Percentiles rank a stretch among this genome's conserved stretches.
Evolutionary conservation across 1,140 invertebrate genomes (phyloP).

Genomic region (Ceratoteleas bidentatus): DNA sequence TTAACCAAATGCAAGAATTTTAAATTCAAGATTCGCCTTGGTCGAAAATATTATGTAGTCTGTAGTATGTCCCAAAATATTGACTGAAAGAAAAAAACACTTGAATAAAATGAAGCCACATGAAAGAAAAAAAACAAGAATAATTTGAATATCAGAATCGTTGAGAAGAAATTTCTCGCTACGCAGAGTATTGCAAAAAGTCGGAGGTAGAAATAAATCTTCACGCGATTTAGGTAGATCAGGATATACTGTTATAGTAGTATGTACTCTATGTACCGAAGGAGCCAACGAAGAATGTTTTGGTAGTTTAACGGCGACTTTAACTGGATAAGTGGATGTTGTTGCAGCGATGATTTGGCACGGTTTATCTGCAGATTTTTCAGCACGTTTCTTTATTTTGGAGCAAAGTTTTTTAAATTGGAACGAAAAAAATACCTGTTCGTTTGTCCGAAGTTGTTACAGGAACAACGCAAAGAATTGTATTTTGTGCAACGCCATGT

Average conservation of each 20-base stretch:
- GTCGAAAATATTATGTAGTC: slow-evolving; percentile 6
- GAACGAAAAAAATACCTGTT: too few relatives aligned
- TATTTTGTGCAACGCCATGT: too few relatives aligned
- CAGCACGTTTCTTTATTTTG: slow-evolving; percentile 8
- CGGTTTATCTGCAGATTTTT: slow-evolving; percentile 12
- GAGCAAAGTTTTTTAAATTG: too few relatives aligned
- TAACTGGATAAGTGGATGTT: not conserved
- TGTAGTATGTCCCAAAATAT: slow-evolving; percentile 8
- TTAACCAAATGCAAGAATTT: slow-evolving; percentile 7
- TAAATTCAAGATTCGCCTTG: slow-evolving; percentile 7
- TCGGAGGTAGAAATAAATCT: slow-evolving; percentile 10
- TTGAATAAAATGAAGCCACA: too few relatives aligned
- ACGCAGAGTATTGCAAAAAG: slow-evolving; percentile 7
- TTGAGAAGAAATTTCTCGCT: slow-evolving; percentile 8
- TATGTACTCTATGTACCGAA: not conserved
- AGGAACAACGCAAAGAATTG: too few relatives aligned
- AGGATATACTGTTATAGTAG: not conserved
- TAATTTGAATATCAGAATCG: slow-evolving; percentile 2
- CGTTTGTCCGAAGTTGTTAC: too few relatives aligned
- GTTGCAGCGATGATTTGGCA: slow-evolving; percentile 3
- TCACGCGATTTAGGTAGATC: not conserved
- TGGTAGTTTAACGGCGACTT: slow-evolving; percentile 1
- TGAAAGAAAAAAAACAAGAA: slow-evolving; percentile 6
- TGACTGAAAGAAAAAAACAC: slow-evolving; percentile 1
- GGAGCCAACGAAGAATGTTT: slow-evolving; percentile 6